Base-by-base conservation (phyloP, 2,888 invertebrate species). In the Lottia gigantea region DNA sequence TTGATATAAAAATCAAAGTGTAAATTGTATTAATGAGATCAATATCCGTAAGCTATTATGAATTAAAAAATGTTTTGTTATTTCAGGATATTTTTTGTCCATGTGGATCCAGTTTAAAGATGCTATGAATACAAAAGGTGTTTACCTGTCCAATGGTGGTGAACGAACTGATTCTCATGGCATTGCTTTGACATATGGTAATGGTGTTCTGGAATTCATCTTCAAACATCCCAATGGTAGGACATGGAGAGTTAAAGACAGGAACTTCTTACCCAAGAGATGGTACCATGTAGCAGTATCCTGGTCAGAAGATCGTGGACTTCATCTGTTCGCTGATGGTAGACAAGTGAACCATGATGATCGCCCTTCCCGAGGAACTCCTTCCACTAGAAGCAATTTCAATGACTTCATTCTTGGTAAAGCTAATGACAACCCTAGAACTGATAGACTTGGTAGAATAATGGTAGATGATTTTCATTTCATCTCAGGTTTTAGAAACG, bases 211-310 rank as follows among this genome's bases (percentile, higher is more conserved):
- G 25, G 81, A 83, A 66, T 86, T 86, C 79, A 76, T 83, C 19
- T 87, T 87, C 81, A 80, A 83, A 62, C 80, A 78, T 68, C 76
- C 79, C 40, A 74, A 80, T 69, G 87, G 85, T 0, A 71, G 77
- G 11, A 82, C 84, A 68, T 88, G 87, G 87, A 74, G 73, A 46
- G 82, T 78, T 4, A 69, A 74, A 6, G 71, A 75, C 15, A 67
- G 75, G 55, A 79, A 83, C 65, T 71, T 84, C 1, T 73, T 85
- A 16, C 81, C 84, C 6, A 80, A 78, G 0, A 78, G 79, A 11
- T 88, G 88, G 88, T 86, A 88, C 73, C 87, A 88, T 77, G 82
- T 87, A 70, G 75, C 83, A 0, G 85, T 78, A 69, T 78, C 87
- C 45, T 88, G 87, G 87, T 55, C 70, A 8, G 66, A 73, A n/a